These are phyloP conservation scores for Labroides dimidiatus DNA, from an alignment of 2,797 vertebrate genomes.

Conservation along the genomic window DNA sequence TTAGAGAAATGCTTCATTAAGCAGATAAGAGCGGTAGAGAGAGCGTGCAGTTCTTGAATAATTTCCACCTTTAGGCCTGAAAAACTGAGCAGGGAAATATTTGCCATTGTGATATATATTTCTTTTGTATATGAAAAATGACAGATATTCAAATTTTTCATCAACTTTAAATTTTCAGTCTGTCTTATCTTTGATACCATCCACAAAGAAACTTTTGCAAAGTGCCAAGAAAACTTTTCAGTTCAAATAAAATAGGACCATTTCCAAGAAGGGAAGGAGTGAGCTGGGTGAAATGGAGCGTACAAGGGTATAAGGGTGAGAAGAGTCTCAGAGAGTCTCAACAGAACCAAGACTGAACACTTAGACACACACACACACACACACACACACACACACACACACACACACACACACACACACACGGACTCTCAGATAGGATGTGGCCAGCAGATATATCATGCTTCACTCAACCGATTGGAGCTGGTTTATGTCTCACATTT, in stretches of 20 bases:
- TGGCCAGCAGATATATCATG: conserved; percentile 28
- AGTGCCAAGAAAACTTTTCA: conserved; percentile 17
- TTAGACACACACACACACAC: neutral
- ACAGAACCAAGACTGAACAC: conserved; percentile 5
- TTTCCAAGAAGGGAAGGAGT: conserved; percentile 16
- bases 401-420: too few species aligned
- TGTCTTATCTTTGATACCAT: neutral
- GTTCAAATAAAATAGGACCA: conserved; percentile 15
- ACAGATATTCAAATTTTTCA: neutral
- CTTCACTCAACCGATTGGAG: conserved; percentile 38
- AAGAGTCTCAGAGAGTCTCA: neutral
- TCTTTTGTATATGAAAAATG: neutral
- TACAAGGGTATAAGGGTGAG: conserved; percentile 6
- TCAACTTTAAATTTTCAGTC: neutral
- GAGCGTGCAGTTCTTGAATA: neutral
- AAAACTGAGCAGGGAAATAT: neutral
- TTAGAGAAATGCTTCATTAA: too few species aligned
- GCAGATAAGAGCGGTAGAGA: neutral
- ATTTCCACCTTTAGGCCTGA: neutral
- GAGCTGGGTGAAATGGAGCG: conserved; percentile 38
- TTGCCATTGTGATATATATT: neutral
- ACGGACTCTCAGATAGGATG: conserved; percentile 9
- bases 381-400: neutral
- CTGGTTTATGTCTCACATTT: conserved; percentile 46
- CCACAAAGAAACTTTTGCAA: neutral